Base-by-base conservation (phyloP, 2,888 invertebrate species). In the Chironomus tentans region DNA sequence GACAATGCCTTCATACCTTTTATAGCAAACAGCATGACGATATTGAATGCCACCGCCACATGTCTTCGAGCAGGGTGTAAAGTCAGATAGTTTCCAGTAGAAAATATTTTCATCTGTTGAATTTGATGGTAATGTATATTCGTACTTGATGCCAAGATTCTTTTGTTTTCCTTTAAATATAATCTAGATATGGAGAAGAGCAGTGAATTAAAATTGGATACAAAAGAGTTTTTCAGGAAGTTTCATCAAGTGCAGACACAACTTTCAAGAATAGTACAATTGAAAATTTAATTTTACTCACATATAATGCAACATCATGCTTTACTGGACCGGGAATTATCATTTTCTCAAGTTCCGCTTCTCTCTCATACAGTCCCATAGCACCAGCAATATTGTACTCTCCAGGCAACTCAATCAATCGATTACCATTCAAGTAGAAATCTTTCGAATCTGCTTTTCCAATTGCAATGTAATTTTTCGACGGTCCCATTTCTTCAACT, bases 361-460 rank as follows among this genome's bases (percentile, higher is more conserved):
- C 89, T 79, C 93, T 86, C 83, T 90, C 90, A 84, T 95, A 95
- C 78, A 93, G 87, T 70, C 93, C 89, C 78, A 90, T 89, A 2
- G 92, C 87, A 72, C 92, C 93, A 15, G 92, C 94, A 74, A 93
- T 91, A 78, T 89, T 87, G 82, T 94, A 94, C 84, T 94, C 94
- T 10, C 92, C 92, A 70, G 92, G 91, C 85, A 89, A 82, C 21
- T 89, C 88, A 78, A 90, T 88, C 79, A 88, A 87, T 92, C 91
- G 86, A 80, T 91, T 88, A 77, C 92, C 94, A 81, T 92, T 94
- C 77, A 95, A 85, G 83, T 91, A 93, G 81, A 91, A 92, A 80
- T 87, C 88, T 76, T 89, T 89, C 13, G 88, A 87, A 70, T 88
- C 87, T 15, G 89, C 89, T 78, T 89, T 90, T 77, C 89, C 90